These are phyloP conservation scores for Ptychoptera albimana DNA, from an alignment of 2,888 invertebrate genomes.

Conservation along the genomic window DNA sequence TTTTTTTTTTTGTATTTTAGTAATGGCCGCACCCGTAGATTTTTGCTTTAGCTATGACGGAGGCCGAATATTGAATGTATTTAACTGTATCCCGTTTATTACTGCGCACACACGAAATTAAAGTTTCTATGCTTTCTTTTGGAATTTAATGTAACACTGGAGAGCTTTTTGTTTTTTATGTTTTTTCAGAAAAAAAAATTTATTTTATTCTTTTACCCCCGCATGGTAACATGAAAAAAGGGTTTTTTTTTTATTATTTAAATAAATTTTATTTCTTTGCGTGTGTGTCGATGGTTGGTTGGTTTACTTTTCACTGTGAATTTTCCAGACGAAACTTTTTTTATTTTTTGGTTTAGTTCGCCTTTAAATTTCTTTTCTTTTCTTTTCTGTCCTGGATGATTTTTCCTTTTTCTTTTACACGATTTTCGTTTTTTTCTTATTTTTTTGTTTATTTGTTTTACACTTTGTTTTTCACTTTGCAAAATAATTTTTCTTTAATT, in stretches of 20 bases:
- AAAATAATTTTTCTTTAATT: neutral
- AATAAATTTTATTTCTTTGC: neutral
- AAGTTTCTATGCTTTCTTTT: neutral
- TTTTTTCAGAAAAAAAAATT: too few relatives aligned
- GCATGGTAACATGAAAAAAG: neutral
- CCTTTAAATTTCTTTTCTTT: neutral
- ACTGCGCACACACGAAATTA: neutral
- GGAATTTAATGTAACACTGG: neutral
- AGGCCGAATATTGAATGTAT: neutral
- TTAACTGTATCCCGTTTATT: neutral
- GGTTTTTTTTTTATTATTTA: neutral
- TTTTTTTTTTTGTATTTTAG: neutral
- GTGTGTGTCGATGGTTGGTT: neutral
- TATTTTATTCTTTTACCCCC: conserved; percentile 1
- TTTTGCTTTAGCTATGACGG: neutral
- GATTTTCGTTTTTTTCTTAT: neutral
- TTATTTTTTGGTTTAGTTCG: neutral
- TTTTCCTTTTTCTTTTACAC: neutral
- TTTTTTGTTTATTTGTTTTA: neutral
- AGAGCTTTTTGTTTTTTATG: neutral
- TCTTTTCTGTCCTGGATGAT: neutral
- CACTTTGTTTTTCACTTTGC: conserved; percentile 1
- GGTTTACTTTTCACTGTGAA: conserved; percentile 1
- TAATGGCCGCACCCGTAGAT: conserved; percentile 9
- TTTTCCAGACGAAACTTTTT: neutral